Evolutionary conservation across 2,888 invertebrate species (phyloP), one percentile per base, ranked within the genome.

Genomic region (Stenichneumon culpator): DNA sequence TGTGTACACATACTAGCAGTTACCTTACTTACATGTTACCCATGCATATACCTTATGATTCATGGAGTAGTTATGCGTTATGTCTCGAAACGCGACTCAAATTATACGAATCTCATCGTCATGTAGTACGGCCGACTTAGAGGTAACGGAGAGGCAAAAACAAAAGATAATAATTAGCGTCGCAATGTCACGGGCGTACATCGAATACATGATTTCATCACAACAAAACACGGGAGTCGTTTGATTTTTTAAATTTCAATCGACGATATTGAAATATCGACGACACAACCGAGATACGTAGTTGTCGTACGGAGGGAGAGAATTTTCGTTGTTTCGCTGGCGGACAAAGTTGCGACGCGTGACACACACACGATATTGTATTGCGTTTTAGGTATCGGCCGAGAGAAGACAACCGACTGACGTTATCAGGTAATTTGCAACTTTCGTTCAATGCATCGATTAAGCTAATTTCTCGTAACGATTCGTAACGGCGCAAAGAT

Each of bases 51-150:
- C 79, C 82, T 84, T 80, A 87, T 88, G 88, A 88, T 88, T 88
- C 88, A 88, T 86, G 88, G 84, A 87, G 85, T 86, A 87, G 88
- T 88, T 88, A 88, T 88, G 88, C 86, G 86, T 88, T 86, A 87
- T 88, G 84, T 84, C 86, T 88, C 84, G 82, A 86, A 86, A 83
- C 84, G 84, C 79, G 82, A 86, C 87, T 82, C 79, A 82, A 87
- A 84, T 82, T 77, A 82, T 79, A 82, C 82, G 79, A 80, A 85
- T 68, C 65, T 85, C 82, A 83, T 65, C 72, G 82, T 82, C 82
- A 82, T 82, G 82, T 79, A 79, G 74, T 73, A 68, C 82, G 79
- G 39, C 70, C 39, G n/a, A 79, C 75, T 60, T 60, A 80, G 44
- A 47, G 44, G 50, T 28, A 32, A 54, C 47, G 65, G 65, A 47